phyloP scores from a whole-genome alignment of 1,140 invertebrate species.

The Macrobrachium rosenbergii region DNA sequence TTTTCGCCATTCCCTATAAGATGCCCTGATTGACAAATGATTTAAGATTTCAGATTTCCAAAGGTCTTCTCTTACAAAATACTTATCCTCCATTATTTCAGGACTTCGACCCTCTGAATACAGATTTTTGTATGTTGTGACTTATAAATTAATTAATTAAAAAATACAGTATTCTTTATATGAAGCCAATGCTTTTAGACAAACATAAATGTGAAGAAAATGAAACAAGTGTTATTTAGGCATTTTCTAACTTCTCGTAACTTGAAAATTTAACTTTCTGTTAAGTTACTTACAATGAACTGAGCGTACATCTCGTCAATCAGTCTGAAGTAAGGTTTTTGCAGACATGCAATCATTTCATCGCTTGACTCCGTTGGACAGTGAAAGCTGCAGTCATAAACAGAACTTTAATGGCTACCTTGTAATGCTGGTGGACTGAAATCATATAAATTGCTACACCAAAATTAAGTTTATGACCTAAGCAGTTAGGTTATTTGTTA shows the following conservation, averaged over 20 bases:
- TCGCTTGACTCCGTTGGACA: conserved; percentile 42
- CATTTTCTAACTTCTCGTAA: not conserved
- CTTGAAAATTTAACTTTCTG: not conserved
- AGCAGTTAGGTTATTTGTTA: too few relatives aligned
- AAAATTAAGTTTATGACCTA: not conserved
- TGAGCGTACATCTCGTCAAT: conserved; percentile 13
- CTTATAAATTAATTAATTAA: too few relatives aligned
- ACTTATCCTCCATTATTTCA: too few relatives aligned
- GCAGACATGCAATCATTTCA: conserved; percentile 48
- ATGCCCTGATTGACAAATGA: not conserved
- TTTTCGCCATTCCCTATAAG: not conserved
- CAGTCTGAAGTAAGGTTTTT: conserved; percentile 19
- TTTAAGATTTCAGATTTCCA: too few relatives aligned
- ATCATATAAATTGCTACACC: too few relatives aligned
- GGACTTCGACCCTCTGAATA: too few relatives aligned
- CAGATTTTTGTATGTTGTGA: too few relatives aligned
- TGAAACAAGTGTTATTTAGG: not conserved
- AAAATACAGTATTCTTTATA: too few relatives aligned
- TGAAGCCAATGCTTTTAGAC: too few relatives aligned
- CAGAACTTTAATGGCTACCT: not conserved
- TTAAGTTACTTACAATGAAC: conserved; percentile 7
- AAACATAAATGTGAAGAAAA: too few relatives aligned
- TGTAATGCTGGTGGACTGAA: not conserved
- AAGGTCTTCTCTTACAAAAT: too few relatives aligned
- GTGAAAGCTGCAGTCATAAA: conserved; percentile 36